Evolutionary conservation across 37 sponge, comb jelly and placozoan species (phyloP).

Genomic region (Amphimedon queenslandica): DNA sequence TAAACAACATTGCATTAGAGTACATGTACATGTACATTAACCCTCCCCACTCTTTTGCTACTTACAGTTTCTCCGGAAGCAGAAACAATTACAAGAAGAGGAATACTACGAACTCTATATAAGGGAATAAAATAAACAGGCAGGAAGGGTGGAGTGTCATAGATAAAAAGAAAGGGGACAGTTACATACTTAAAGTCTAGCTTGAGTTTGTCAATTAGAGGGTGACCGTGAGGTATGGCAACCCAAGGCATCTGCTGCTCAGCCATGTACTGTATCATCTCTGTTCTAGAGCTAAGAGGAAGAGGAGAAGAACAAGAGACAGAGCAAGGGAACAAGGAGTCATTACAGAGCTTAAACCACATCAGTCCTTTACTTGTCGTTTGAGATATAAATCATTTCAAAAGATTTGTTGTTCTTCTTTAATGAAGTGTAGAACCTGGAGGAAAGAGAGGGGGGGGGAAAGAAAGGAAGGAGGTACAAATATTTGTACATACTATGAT

Average conservation of each 20-base stretch:
- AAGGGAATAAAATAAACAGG: too few species aligned
- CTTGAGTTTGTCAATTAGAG: slow-evolving; percentile 37
- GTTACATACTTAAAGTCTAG: slow-evolving; percentile 42
- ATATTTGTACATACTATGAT: too few species aligned
- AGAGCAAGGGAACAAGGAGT: not conserved
- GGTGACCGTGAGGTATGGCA: slow-evolving; percentile 26
- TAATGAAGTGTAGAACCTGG: slow-evolving; percentile 70
- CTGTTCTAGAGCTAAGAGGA: slow-evolving; percentile 44
- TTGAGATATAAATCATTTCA: slow-evolving; percentile 74
- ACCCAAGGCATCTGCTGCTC: slow-evolving; percentile 68
- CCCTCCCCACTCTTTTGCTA: too few species aligned
- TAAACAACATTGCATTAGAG: too few species aligned
- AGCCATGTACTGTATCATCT: slow-evolving; percentile 63
- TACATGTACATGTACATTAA: too few species aligned
- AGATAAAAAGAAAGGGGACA: not conserved
- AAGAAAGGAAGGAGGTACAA: too few species aligned
- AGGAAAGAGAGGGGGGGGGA: too few species aligned
- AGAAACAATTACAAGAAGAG: slow-evolving; percentile 1
- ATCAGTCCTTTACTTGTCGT: slow-evolving; percentile 72
- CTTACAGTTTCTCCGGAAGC: not conserved
- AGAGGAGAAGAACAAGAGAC: not conserved
- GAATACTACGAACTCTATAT: slow-evolving; percentile 2
- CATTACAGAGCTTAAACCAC: too few species aligned
- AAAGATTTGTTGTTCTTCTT: slow-evolving; percentile 55
- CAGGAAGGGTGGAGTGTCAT: not conserved